Evolutionary conservation across 2,797 vertebrate genomes (phyloP), one percentile per base, ranked within the genome.

Genomic region (Salmo trutta): DNA sequence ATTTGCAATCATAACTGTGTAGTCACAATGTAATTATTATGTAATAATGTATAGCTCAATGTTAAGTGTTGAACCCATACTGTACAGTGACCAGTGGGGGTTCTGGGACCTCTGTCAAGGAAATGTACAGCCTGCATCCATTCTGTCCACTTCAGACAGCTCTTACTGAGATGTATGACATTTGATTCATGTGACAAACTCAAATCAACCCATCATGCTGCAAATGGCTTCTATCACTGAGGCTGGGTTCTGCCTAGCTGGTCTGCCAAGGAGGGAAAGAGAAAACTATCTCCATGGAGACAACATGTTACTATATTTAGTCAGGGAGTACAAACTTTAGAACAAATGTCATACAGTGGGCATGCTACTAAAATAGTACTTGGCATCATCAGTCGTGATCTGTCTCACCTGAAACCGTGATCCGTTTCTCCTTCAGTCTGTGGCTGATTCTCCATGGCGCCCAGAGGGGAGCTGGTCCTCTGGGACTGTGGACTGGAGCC

Each of bases 361-460:
- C 31, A 56, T 54, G 6, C 19, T 10, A 29, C 17, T 16, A n/a
- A 69, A 36, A 69, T n/a, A 65, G 62, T 65, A 29, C 21, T 15
- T 15, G 3, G 24, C 41, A 47, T 47, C 41, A 47, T 65, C 21
- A 56, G 31, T 54, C 14, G 17, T 59, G 19, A 36, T 64, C 52
- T 70, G 6, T 77, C 89, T 90, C 86, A 95, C 95, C 94, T 94
- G 88, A 95, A 95, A 10, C 59, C 59, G 82, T 95, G 91, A 10
- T 84, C 89, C 65, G 80, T 85, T 5, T 93, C 90, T 8, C 51
- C 86, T 52, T 31, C 77, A 7, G 77, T 14, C 74, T 84, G 86
- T 36, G 12, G 75, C 24, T 77, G 79, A 65, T 81, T 88, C 56
- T 84, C 88, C 3, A 80, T 73, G 0, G 84, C 24, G 78, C 75